phyloP scores from a whole-genome alignment of 2,888 invertebrate species.

The Polyploca ridens region DNA sequence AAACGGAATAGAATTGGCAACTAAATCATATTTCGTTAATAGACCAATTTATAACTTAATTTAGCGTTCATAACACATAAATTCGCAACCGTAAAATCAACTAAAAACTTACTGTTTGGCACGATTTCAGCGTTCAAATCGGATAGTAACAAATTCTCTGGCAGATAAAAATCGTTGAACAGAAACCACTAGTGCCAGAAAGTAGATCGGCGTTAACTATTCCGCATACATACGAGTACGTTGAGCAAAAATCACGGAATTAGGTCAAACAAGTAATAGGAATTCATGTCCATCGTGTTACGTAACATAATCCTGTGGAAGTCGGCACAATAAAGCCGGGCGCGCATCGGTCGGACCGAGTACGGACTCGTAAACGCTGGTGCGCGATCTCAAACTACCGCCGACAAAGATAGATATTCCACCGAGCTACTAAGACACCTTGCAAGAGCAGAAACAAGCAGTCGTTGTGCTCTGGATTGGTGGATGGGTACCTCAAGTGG shows the following conservation, averaged over 20 bases:
- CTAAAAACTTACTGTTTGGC: constrained; percentile 1
- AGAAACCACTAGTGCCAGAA: constrained; percentile 4
- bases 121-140: constrained; percentile 1
- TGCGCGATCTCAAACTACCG: constrained; percentile 46
- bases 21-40: constrained; percentile 1
- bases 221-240: constrained; percentile 7
- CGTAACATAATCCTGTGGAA: constrained; percentile 10
- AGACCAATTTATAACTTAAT: background rate
- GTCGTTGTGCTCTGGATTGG: too few relatives aligned
- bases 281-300: constrained; percentile 15
- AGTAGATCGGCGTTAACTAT: constrained; percentile 9
- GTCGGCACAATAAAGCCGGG: constrained; percentile 37
- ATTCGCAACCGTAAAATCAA: background rate
- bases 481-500: too few relatives aligned
- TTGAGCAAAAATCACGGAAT: constrained; percentile 9
- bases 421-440: background rate
- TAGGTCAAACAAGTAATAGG: constrained; percentile 28
- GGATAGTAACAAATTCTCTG: background rate
- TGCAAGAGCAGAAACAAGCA: too few relatives aligned
- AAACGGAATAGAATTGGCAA: background rate
- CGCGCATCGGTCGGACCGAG: constrained; percentile 40
- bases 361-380: constrained; percentile 13
- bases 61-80: constrained; percentile 5
- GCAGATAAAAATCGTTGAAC: constrained; percentile 5
- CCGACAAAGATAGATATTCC: background rate